These are phyloP conservation scores for Onychomys leucogaster DNA, from an alignment of 2,797 vertebrate genomes.

Conservation along the genomic window DNA sequence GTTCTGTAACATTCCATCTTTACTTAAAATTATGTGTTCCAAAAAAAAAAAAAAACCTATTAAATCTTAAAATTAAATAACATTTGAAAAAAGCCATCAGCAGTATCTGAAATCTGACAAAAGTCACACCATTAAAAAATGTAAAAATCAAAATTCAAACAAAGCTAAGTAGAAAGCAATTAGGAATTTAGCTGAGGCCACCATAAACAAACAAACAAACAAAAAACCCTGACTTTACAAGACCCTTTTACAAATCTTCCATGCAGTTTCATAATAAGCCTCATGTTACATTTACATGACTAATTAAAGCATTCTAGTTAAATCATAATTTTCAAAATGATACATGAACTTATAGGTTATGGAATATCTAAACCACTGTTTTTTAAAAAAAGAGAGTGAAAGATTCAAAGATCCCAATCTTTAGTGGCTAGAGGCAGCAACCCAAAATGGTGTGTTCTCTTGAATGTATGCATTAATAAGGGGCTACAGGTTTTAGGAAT, in stretches of 20 bases:
- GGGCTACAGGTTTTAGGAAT: conserved; percentile 82
- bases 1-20: conserved; percentile 53
- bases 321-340: conserved; percentile 72
- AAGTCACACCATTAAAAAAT: conserved; percentile 37
- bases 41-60: conserved; percentile 68
- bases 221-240: neutral
- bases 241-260: conserved; percentile 36
- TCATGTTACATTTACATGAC: conserved; percentile 51
- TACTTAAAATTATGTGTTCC: conserved; percentile 54
- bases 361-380: conserved; percentile 20
- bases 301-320: conserved; percentile 65
- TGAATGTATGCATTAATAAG: conserved; percentile 81
- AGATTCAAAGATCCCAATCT: conserved; percentile 58
- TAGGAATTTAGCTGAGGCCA: neutral
- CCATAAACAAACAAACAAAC: neutral
- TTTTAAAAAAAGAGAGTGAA: neutral
- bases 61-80: conserved; percentile 63
- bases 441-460: conserved; percentile 59
- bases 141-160: neutral
- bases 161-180: conserved; percentile 42
- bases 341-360: conserved; percentile 65
- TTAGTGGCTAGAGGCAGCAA: conserved; percentile 69
- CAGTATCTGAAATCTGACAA: conserved; percentile 64
- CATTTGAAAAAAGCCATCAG: conserved; percentile 27
- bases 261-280: conserved; percentile 36